Evolutionary conservation across 2,113 vertebrate species (phyloP).

Genomic region (Otolemur garnettii): DNA sequence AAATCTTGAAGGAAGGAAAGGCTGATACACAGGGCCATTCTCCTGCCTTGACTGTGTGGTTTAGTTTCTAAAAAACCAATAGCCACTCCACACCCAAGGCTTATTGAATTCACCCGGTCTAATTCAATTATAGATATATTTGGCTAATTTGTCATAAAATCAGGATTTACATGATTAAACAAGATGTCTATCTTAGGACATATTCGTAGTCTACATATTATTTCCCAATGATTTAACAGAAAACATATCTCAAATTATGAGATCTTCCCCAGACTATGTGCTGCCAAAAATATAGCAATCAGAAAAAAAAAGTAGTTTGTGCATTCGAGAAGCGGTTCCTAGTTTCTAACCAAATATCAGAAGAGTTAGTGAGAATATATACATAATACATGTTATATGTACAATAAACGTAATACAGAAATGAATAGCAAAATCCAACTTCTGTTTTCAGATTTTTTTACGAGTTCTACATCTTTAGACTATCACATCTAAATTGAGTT

Average conservation of each 20-base stretch:
- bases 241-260: conserved; percentile 46
- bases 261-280: background rate
- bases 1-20: conserved; percentile 1
- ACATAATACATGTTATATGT: too few species aligned
- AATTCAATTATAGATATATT: background rate
- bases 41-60: background rate
- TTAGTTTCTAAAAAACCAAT: background rate
- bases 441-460: conserved; percentile 33
- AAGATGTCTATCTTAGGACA: background rate
- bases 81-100: background rate
- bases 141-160: background rate
- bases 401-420: background rate
- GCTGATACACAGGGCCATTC: background rate
- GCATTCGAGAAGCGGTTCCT: conserved; percentile 1
- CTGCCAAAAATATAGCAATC: background rate
- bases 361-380: background rate
- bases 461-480: background rate
- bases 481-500: background rate
- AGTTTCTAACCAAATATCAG: conserved; percentile 17
- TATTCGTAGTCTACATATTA: conserved; percentile 4
- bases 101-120: background rate
- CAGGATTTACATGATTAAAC: conserved; percentile 16
- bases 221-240: conserved; percentile 19
- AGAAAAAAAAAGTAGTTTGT: background rate
- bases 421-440: conserved; percentile 21